Evolutionary conservation across 2,113 vertebrate species (phyloP), one percentile per base, ranked within the genome.

Genomic region (Vidua macroura): DNA sequence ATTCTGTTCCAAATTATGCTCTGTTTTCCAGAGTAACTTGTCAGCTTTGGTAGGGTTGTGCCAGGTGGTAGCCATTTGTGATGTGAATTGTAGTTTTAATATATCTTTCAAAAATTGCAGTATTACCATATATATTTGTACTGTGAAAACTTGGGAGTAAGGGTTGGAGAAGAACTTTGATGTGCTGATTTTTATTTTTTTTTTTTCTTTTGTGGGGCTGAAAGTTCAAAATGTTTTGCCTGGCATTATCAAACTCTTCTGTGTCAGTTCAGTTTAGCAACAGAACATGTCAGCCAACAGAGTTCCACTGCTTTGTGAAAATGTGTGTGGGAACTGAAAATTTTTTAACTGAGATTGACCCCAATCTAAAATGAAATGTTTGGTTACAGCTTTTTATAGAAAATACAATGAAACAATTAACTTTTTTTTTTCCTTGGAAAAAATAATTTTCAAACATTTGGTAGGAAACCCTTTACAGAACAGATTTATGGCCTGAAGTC

Each of bases 401-500:
- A 93, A 92, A 88, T 90, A 78, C 31, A 74, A 56, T 75, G 41
- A 93, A 90, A 91, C 78, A 91, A 87, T 83, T 82, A 52, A 31
- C 11, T 60, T 81, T 43, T 72, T 74, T 81, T 81, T 58, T 55
- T 49, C 27, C 58, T 83, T 52, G 20, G 51, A 82, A 94, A 97
- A 92, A 78, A 25, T 53, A 39, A 41, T 79, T 91, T 87, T 79
- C 35, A 53, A 43, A 35, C 68, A 64, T 67, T 93, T 94, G 85
- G 80, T 89, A 94, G 79, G 67, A 97, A 95, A 75, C 70, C 21
- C 68, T 81, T 53, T 72, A 30, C 44, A 83, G 72, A 92, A 81
- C 8, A 92, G 82, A 74, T 70, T 95, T 70, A 74, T 82, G 56
- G 83, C 91, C 90, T 92, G 76, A 88, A 90, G 92, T 86, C 92